These are phyloP conservation scores for Lepidocyrtinus sp. DNA, from an alignment of 2,888 invertebrate genomes.

Conservation along the genomic window DNA sequence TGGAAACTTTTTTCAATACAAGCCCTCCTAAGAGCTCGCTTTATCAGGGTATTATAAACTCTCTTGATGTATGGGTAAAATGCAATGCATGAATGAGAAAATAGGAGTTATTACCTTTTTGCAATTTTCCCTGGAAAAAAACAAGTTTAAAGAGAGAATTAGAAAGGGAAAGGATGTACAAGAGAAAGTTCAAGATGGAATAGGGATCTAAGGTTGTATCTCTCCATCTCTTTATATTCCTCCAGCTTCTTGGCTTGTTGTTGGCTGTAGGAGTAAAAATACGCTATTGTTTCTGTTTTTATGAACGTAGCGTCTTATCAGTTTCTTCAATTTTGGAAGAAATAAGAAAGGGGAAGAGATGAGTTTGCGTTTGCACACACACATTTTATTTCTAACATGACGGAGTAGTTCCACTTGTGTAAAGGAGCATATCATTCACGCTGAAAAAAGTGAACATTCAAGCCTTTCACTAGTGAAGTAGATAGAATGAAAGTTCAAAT, in stretches of 20 bases:
- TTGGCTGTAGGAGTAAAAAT: constrained; percentile 61
- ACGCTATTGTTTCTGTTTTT: constrained; percentile 67
- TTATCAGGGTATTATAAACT: constrained; percentile 10
- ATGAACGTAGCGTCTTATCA: not conserved
- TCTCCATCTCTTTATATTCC: not conserved
- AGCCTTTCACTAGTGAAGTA: constrained; percentile 1
- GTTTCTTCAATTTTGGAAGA: not conserved
- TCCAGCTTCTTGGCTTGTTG: constrained; percentile 13
- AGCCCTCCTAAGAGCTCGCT: constrained; percentile 15
- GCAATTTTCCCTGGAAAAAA: not conserved
- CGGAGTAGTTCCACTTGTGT: not conserved
- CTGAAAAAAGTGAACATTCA: not conserved
- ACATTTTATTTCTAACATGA: not conserved
- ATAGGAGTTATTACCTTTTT: constrained; percentile 47
- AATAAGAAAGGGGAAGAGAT: not conserved
- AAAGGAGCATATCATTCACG: constrained; percentile 37
- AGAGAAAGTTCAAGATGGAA: not conserved
- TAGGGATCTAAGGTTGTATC: not conserved
- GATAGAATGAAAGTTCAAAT: constrained; percentile 68
- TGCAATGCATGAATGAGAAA: constrained; percentile 21
- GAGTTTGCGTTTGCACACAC: not conserved
- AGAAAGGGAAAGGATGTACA: not conserved
- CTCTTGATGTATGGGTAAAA: constrained; percentile 20
- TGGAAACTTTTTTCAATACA: constrained; percentile 33
- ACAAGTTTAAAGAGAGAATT: constrained; percentile 22